These are phyloP conservation scores for Helobdella robusta DNA, from an alignment of 2,888 invertebrate species.

Conservation along the genomic window DNA sequence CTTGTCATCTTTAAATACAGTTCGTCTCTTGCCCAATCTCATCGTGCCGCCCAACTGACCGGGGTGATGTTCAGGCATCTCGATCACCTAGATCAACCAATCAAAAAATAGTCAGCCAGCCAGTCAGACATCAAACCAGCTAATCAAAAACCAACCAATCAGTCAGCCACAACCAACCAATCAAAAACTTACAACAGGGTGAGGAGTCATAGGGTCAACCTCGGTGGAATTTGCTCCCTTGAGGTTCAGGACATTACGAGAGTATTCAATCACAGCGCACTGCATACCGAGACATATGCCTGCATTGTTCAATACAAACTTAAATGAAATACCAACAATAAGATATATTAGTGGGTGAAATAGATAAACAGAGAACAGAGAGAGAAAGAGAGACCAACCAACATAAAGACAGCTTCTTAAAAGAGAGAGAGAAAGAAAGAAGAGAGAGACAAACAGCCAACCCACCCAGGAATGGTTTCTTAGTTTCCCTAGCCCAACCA, in stretches of 20 bases:
- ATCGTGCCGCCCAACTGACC: constrained; percentile 87
- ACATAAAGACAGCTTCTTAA: too few species aligned
- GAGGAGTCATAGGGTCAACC: constrained; percentile 62
- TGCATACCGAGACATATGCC: constrained; percentile 91
- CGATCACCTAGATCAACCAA: constrained; percentile 60
- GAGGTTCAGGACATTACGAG: constrained; percentile 68
- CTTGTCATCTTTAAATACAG: constrained; percentile 60
- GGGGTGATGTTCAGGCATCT: constrained; percentile 96
- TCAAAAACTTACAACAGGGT: constrained; percentile 65
- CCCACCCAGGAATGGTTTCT: constrained; percentile 76
- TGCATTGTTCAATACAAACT: too few species aligned
- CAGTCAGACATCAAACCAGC: too few species aligned
- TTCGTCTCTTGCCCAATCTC: constrained; percentile 85
- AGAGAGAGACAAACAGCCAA: too few species aligned
- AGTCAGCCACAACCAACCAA: too few species aligned
- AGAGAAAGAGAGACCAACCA: too few species aligned
- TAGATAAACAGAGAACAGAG: too few species aligned
- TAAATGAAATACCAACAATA: too few species aligned
- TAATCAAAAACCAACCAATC: too few species aligned
- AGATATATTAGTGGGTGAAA: too few species aligned
- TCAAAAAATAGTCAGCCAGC: too few species aligned
- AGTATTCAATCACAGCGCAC: constrained; percentile 88
- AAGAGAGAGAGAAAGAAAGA: too few species aligned
- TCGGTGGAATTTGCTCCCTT: constrained; percentile 78
- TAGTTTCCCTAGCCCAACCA: constrained; percentile 79